A percentile compares a stretch with the other conserved stretches of the same genome.
Evolutionary conservation across 2,888 invertebrate genomes (phyloP).

Genomic region (Odontothrips loti): DNA sequence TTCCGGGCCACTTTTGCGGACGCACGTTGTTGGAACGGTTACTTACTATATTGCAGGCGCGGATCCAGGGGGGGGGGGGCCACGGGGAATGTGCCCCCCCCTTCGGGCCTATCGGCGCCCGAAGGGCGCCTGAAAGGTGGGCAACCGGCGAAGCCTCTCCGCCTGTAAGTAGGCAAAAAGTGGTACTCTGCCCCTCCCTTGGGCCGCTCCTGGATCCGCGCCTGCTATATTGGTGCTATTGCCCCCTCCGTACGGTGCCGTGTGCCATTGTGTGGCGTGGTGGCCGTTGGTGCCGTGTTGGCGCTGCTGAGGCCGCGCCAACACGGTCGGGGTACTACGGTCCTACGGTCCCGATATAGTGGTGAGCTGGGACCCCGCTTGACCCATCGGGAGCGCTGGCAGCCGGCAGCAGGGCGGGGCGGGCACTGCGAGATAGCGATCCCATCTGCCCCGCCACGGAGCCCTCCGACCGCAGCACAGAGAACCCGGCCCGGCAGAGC

Average conservation of each 20-base stretch:
- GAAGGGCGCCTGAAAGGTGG: no score
- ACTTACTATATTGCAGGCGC: background rate
- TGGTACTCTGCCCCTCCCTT: no score
- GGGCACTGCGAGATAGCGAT: constrained; percentile 10
- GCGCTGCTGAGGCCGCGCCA: background rate
- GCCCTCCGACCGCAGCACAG: background rate
- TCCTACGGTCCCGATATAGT: background rate
- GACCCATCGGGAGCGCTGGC: constrained; percentile 2
- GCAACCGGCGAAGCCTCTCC: no score
- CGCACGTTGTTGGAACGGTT: background rate
- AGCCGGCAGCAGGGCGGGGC: background rate
- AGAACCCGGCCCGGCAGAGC: background rate
- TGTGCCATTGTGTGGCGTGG: background rate
- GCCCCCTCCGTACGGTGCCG: background rate
- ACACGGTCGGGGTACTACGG: background rate
- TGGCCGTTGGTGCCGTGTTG: background rate
- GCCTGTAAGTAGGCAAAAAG: no score
- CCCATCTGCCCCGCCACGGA: constrained; percentile 18
- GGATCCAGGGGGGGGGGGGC: no score
- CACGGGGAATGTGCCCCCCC: no score
- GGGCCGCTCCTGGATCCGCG: no score
- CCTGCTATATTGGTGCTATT: background rate
- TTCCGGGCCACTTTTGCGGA: background rate
- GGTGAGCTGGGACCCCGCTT: constrained; percentile 8
- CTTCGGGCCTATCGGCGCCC: no score